Conservation (phyloP, 2,113 vertebrate genomes). For the Irena cyanogastra region DNA sequence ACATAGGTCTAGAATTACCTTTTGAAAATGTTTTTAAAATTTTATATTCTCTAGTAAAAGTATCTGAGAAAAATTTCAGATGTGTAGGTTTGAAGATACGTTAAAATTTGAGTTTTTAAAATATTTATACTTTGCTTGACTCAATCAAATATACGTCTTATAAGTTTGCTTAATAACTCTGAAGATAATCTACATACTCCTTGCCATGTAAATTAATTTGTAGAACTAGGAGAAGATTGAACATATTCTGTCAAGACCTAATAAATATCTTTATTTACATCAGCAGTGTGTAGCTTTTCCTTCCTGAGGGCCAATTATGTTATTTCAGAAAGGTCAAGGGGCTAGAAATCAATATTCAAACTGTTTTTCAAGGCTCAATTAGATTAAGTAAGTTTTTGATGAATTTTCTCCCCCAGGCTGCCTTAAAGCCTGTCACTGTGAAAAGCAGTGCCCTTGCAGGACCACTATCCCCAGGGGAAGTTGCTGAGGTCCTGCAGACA, state of each 20-base stretch:
- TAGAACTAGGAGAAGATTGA: neutral
- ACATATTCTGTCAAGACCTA: neutral
- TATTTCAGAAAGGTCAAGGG: slow-evolving; percentile 5
- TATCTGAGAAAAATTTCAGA: neutral
- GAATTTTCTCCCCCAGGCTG: neutral
- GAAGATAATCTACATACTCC: neutral
- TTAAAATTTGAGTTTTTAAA: neutral
- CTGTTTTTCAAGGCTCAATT: neutral
- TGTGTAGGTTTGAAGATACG: neutral
- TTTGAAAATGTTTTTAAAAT: neutral
- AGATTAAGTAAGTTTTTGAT: neutral
- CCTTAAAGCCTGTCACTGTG: neutral
- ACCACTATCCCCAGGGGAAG: neutral
- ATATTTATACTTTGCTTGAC: neutral
- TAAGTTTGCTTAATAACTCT: neutral
- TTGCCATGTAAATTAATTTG: neutral
- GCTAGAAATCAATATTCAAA: slow-evolving; percentile 7
- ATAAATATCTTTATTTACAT: slow-evolving; percentile 15
- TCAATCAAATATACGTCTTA: neutral
- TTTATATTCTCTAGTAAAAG: neutral
- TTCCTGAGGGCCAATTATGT: neutral
- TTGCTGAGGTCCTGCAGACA: neutral
- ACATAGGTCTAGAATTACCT: neutral
- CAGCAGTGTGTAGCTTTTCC: neutral
- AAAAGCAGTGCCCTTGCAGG: neutral